Evolutionary conservation across 2,113 vertebrate genomes (phyloP), one percentile per base, ranked within the genome.

Genomic region (Tyto alba): DNA sequence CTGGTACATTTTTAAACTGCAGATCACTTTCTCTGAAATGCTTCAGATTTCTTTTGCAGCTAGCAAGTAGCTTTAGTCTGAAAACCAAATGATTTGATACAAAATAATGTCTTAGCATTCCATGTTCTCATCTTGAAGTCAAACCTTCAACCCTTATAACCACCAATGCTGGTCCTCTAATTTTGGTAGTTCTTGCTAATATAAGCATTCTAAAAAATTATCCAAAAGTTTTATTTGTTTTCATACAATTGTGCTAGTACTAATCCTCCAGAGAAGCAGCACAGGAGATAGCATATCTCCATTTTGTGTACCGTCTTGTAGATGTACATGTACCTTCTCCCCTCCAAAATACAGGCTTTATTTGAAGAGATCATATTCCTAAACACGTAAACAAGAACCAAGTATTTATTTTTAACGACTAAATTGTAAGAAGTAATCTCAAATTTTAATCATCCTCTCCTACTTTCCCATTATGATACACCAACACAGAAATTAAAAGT

Each of bases 291-390:
- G 6, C 3, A 12, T 17, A 59, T 59, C 40, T 69, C 55, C 12
- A 56, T 53, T 71, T 74, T 29, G 18, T 16, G 7, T 34, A 64
- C 15, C 40, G 30, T 47, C 5, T 57, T 40, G 50, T 0, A n/a
- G 9, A 47, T 7, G 4, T 18, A 30, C 23, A 12, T 3, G 3
- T 8, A 22, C 14, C 8, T 5, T 14, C 5, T 1, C 26, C 3
- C 7, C 12, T 15, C 69, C 14, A 19, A 59, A 38, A 71, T 20
- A 52, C 5, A 36, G 20, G 30, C 22, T 60, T 75, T 62, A 52
- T 18, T 30, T 41, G 9, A 95, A 25, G 10, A 23, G 10, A 76
- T 23, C 17, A 43, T 13, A 38, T 30, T 83, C 85, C 67, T 22
- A 76, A 5, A 76, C 4, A 43, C 1, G 11, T 22, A 73, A 64